Evolutionary conservation across 2,797 vertebrate genomes (phyloP).

Genomic region (Lacerta viridis): DNA sequence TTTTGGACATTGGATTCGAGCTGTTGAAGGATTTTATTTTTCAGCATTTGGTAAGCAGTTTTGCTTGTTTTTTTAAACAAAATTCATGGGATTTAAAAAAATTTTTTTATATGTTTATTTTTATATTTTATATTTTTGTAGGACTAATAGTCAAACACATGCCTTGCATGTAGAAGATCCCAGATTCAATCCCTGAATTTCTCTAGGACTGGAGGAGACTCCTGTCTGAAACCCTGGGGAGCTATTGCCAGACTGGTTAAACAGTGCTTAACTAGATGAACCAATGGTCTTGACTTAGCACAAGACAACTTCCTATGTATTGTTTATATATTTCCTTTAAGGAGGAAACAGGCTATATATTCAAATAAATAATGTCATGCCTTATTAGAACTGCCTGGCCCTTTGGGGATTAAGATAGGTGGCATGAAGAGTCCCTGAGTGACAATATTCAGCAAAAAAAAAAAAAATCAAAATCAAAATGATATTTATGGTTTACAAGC

Average conservation of each 20-base stretch:
- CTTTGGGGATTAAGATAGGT: neutral
- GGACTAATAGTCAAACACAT: too few species aligned
- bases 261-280: neutral
- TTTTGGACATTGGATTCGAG: neutral
- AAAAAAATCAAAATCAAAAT: too few species aligned
- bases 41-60: neutral
- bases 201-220: neutral
- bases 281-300: neutral
- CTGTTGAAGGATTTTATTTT: neutral
- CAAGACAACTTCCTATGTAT: neutral
- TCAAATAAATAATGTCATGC: neutral
- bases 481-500: too few species aligned
- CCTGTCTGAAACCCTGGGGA: neutral
- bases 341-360: neutral
- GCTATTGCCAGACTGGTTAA: too few species aligned
- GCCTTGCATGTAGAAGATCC: neutral
- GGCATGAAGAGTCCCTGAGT: neutral
- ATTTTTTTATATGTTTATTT: too few species aligned
- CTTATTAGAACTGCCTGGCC: neutral
- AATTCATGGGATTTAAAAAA: too few species aligned
- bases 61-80: neutral
- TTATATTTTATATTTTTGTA: too few species aligned
- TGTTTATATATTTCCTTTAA: neutral
- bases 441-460: neutral
- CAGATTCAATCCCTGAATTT: neutral